These are phyloP conservation scores for Setipinna tenuifilis DNA, from an alignment of 2,797 vertebrate genomes.

Conservation along the genomic window DNA sequence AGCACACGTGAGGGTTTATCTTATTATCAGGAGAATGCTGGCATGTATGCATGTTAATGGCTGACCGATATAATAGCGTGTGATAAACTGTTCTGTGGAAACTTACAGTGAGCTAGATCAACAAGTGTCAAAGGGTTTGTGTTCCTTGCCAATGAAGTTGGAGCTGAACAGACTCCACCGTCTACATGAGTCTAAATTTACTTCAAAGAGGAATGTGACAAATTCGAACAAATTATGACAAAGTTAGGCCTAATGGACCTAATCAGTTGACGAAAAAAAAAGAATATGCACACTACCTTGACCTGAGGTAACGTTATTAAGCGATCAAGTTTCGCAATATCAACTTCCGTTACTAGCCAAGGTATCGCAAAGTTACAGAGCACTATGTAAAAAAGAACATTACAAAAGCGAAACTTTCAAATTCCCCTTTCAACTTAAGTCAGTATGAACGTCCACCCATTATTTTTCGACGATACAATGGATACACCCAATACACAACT, in stretches of 20 bases:
- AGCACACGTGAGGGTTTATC: not conserved
- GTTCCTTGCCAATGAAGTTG: not conserved
- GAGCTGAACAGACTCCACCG: not conserved
- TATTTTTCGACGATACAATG: not conserved
- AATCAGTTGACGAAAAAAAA: not conserved
- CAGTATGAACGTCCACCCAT: not conserved
- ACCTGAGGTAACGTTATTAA: not conserved
- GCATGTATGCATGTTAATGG: not conserved
- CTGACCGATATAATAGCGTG: not conserved
- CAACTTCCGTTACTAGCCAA: not conserved
- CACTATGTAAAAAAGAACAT: not conserved
- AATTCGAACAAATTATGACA: not conserved
- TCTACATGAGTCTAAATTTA: not conserved
- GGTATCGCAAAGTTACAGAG: not conserved
- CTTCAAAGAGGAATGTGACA: not conserved
- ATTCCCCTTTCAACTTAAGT: not conserved
- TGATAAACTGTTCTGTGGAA: not conserved
- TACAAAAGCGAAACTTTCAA: not conserved
- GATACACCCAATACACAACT: not conserved
- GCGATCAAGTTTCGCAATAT: not conserved
- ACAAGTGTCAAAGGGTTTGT: not conserved
- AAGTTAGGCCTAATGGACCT: not conserved
- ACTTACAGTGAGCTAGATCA: not conserved
- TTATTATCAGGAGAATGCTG: not conserved
- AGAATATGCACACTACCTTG: not conserved